A percentile compares a stretch with the other conserved stretches of the same genome.
phyloP scores from a whole-genome alignment of 2,797 vertebrate species.

The Acipenser ruthenus region DNA sequence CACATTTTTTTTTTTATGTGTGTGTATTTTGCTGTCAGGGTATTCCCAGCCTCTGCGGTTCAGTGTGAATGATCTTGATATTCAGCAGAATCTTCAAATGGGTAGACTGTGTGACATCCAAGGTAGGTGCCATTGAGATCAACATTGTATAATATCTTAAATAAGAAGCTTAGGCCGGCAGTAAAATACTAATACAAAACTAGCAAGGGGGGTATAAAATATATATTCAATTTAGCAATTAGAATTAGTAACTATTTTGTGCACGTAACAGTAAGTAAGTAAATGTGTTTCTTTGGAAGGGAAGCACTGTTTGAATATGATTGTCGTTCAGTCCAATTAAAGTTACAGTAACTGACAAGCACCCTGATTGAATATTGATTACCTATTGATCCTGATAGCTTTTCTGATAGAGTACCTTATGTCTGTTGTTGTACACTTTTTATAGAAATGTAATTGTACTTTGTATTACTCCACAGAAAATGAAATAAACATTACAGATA shows the following conservation, averaged over 20 bases:
- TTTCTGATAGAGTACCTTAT: background rate
- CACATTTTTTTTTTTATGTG: slow-evolving; percentile 17
- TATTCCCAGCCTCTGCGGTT: slow-evolving; percentile 54
- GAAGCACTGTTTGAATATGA: background rate
- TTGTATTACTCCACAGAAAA: background rate
- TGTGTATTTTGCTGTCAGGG: slow-evolving; percentile 48
- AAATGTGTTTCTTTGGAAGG: background rate
- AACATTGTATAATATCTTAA: too few species aligned
- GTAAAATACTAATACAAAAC: too few species aligned
- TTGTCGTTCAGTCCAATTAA: slow-evolving; percentile 4
- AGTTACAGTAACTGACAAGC: background rate
- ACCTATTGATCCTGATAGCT: background rate
- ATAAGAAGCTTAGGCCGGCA: too few species aligned
- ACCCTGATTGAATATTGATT: slow-evolving; percentile 12
- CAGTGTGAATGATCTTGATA: slow-evolving; percentile 47
- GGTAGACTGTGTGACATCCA: slow-evolving; percentile 74
- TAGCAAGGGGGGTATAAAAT: too few species aligned
- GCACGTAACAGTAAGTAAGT: too few species aligned
- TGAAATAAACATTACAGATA: background rate
- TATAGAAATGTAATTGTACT: background rate
- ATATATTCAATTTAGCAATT: too few species aligned
- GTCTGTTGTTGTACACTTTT: slow-evolving; percentile 2
- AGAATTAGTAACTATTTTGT: too few species aligned
- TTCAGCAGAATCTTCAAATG: slow-evolving; percentile 75
- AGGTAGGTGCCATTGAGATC: slow-evolving; percentile 44